Evolutionary conservation across 2,888 invertebrate genomes (phyloP), one percentile per base, ranked within the genome.

Genomic region (Drosophila dives): DNA sequence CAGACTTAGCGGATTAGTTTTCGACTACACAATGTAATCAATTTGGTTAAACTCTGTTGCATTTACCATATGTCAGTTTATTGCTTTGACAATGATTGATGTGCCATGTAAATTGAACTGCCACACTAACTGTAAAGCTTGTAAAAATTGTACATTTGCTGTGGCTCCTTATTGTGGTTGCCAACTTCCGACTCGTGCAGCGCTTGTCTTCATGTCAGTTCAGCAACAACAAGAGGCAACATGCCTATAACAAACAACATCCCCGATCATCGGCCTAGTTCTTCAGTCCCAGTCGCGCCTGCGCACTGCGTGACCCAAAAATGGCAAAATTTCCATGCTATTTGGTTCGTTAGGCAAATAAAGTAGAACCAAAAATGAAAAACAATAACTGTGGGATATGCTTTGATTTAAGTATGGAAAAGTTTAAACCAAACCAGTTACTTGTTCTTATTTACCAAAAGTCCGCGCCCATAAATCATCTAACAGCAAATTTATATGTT

Each of bases 1-100:
- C 69, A 75, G 80, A 67, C 75, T 75, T 75, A 59, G 59, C 73
- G 87, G 79, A 77, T 87, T 85, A 81, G 65, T 73, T 76, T 72
- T 66, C 32, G 77, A 64, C 58, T 72, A 58, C 32, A 54, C 36
- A 45, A 49, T 62, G 62, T 70, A 74, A 77, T 77, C 78, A 77
- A 77, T 78, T 78, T 77, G 49, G 40, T 26, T 15, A 11, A 61
- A 73, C 60, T 61, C 53, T 50, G 60, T 48, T 77, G 54, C 53
- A 48, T 32, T 34, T 58, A 15, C 45, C 49, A 23, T 62, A 54
- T 60, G 40, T 36, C 40, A 33, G 17, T 55, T 62, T 64, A 64
- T 64, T 40, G 68, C 67, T 69, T 60, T 78, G 80, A 73, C 68
- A 61, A 64, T 80, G 80, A 80, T 80, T 80, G 80, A 80, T 80